phyloP scores from a whole-genome alignment of 2,888 invertebrate genomes.

The Drosophila anomelani region DNA sequence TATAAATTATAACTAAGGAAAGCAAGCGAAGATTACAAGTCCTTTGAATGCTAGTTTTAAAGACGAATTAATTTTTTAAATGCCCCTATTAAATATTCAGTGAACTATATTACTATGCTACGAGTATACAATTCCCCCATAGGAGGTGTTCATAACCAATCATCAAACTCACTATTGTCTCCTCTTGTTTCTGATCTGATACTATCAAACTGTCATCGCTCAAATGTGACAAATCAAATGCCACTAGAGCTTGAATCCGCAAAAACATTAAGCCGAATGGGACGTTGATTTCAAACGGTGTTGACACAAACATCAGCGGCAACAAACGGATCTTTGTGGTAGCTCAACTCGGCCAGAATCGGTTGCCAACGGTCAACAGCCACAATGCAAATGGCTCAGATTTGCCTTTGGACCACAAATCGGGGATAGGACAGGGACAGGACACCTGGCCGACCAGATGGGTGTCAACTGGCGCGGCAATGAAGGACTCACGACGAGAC shows the following conservation, averaged over 20 bases:
- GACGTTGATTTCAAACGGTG: slow-evolving; percentile 27
- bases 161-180: neutral
- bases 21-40: neutral
- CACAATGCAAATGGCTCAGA: slow-evolving; percentile 75
- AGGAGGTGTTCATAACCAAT: neutral
- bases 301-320: slow-evolving; percentile 36
- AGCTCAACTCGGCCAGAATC: slow-evolving; percentile 45
- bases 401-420: slow-evolving; percentile 72
- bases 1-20: too few species aligned
- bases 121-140: too few species aligned
- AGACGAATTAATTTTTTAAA: neutral
- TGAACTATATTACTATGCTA: neutral
- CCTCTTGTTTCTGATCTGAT: neutral
- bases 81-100: neutral
- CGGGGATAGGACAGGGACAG: slow-evolving; percentile 36
- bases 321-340: slow-evolving; percentile 59
- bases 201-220: slow-evolving; percentile 13
- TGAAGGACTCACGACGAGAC: slow-evolving; percentile 85
- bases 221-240: slow-evolving; percentile 37
- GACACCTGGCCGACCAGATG: slow-evolving; percentile 48
- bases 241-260: slow-evolving; percentile 10
- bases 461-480: slow-evolving; percentile 52
- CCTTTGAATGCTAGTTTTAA: neutral
- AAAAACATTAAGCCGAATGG: slow-evolving; percentile 6
- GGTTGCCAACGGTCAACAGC: slow-evolving; percentile 48